These are phyloP conservation scores for Dolichallabes microphthalmus DNA, from an alignment of 2,113 vertebrate species.

Conservation along the genomic window DNA sequence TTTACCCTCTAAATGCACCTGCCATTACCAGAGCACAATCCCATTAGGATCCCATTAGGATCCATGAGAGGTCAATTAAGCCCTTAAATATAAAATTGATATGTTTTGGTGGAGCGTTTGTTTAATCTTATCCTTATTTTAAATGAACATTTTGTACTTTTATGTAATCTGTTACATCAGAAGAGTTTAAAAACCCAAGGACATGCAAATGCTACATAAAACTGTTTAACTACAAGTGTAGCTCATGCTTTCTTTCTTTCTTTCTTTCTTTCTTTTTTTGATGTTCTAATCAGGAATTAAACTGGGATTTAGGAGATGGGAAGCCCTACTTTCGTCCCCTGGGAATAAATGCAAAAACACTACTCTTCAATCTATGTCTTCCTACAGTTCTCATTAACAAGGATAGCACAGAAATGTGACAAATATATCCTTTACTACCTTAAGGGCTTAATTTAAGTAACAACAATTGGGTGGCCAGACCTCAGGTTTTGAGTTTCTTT, in stretches of 20 bases:
- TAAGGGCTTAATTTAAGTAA: conserved; percentile 8
- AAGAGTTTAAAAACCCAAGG: background rate
- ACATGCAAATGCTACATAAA: background rate
- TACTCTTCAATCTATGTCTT: background rate
- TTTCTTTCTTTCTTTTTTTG: background rate
- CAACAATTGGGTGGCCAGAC: background rate
- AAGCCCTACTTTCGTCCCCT: background rate
- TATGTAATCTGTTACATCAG: background rate
- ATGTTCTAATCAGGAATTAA: background rate
- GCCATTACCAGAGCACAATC: background rate
- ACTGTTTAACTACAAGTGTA: background rate
- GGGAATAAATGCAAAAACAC: conserved; percentile 8
- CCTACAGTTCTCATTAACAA: conserved; percentile 1
- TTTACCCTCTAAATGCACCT: background rate
- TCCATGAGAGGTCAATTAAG: background rate
- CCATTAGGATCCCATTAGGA: background rate
- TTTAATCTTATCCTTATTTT: background rate
- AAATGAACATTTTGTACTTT: background rate
- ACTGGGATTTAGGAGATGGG: background rate
- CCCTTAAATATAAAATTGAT: background rate
- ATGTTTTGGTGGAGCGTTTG: background rate
- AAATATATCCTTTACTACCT: conserved; percentile 2
- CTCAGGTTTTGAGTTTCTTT: background rate
- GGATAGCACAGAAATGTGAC: background rate
- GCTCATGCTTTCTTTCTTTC: background rate